Conservation (phyloP, 1,140 invertebrate genomes). For the Aricia agestis region DNA sequence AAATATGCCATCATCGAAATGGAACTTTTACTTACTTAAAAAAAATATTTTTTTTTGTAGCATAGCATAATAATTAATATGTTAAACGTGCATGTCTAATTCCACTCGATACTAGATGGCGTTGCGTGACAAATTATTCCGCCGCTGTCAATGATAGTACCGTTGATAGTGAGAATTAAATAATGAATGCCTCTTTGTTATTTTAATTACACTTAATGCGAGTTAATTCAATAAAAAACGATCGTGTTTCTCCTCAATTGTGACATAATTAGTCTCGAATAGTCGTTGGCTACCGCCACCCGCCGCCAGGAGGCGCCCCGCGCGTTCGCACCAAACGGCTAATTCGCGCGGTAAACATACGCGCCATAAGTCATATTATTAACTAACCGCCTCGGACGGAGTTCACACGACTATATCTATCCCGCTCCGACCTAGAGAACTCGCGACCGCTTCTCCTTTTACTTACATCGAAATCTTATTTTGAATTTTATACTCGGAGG, state of each 20-base stretch:
- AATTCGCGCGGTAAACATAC: constrained; percentile 70
- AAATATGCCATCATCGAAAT: too few species aligned
- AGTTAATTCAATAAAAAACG: constrained; percentile 8
- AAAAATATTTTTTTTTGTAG: too few species aligned
- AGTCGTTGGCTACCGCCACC: constrained; percentile 35
- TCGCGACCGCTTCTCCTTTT: constrained; percentile 65
- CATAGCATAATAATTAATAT: too few species aligned
- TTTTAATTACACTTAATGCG: not conserved
- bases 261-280: constrained; percentile 35
- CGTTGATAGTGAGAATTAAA: constrained; percentile 10
- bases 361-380: constrained; percentile 68
- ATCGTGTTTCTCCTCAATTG: constrained; percentile 9
- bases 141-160: not conserved
- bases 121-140: constrained; percentile 25
- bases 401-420: constrained; percentile 43
- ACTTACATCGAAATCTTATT: constrained; percentile 72
- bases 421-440: constrained; percentile 68
- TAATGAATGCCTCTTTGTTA: constrained; percentile 5
- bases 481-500: constrained; percentile 71
- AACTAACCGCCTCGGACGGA: constrained; percentile 54
- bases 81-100: constrained; percentile 11
- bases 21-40: too few species aligned
- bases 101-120: constrained; percentile 59
- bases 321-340: constrained; percentile 64
- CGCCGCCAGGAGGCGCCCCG: constrained; percentile 51